Evolutionary conservation across 2,888 invertebrate genomes (phyloP), one percentile per base, ranked within the genome.

Genomic region (Nipponacmea schrenckii): DNA sequence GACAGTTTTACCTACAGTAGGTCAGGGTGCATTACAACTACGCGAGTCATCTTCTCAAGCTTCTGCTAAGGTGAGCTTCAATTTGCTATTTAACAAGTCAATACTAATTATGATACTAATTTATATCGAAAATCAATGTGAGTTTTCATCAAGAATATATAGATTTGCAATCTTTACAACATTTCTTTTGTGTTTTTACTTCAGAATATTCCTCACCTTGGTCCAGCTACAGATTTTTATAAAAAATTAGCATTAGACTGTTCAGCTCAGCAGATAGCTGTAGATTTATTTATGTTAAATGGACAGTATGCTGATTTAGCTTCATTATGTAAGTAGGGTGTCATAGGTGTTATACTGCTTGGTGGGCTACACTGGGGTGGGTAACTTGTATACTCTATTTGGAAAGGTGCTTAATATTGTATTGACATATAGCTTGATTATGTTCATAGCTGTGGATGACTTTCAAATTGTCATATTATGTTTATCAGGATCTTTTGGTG

Each of bases 141-240:
- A n/a, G n/a, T n/a, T n/a, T n/a, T n/a, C n/a, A n/a, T 31, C 2
- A 3, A 31, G 31, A 31, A 4, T 15, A 17, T 67, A 68, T 26
- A 46, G 48, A 67, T n/a, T 24, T 56, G 20, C 20, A 12, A 1
- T 14, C n/a, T 17, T 2, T 26, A 3, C 24, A 48, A 20, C 50
- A 66, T 44, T 45, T 7, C 15, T 24, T 71, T 65, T 15, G 39
- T n/a, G n/a, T n/a, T 14, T 62, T 62, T 62, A 27, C 77, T 77
- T 14, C 81, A 90, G 87, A 96, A 96, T 77, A 94, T 89, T 17
- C 92, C 93, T 0, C 94, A 96, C 86, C 90, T 98, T 77, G 96
- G 95, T 89, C 98, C 99, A 0, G 96, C 96, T 2, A 98, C 96
- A 1, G 99, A 99, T 90, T 99, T 98, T 91, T 97, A 97, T 91